Base-by-base conservation (phyloP, 2,888 invertebrate species). In the Anoplius nigerrimus region DNA sequence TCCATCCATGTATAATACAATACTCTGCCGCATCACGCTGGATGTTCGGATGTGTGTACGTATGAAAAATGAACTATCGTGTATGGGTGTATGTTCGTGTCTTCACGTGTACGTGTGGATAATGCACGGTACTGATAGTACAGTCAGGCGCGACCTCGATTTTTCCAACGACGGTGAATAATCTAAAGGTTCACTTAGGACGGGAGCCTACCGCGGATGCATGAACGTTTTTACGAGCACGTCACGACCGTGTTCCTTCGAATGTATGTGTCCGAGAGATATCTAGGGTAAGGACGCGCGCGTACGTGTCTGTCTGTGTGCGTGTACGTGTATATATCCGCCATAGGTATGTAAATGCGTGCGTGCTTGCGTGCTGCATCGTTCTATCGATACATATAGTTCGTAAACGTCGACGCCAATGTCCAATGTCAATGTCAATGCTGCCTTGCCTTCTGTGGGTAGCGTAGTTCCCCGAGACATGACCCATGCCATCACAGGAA, bases 381-480 rank as follows among this genome's bases (percentile, higher is more conserved):
- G 52, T n/a, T 27, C 48, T 51, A 21, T 45, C 18, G 13, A 51
- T 59, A 60, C 66, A 72, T 72, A 76, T 55, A 34, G 66, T 65
- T 68, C n/a, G 24, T 51, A 62, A 69, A 56, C 48, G 62, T 72
- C 59, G 15, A 18, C 56, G 34, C 43, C 69, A 65, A 51, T 67
- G 70, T 69, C 62, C 55, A 62, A 62, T 64, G 72, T 75, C 71
- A 81, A 78, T 76, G 81, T 83, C 79, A 81, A 82, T 83, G 80
- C 80, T 90, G 92, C 91, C 93, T 93, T 93, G 93, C 93, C 94
- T 96, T 91, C 96, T 93, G 90, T 96, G 96, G 82, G 95, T 94
- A 84, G 95, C 93, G 92, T 95, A 96, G 93, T 95, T 95, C 87
- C 95, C 95, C 84, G 95, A 95, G 88, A 95, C 92, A 91, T 96